Base-by-base conservation (phyloP, 2,113 vertebrate species). In the Morone chrysops region DNA sequence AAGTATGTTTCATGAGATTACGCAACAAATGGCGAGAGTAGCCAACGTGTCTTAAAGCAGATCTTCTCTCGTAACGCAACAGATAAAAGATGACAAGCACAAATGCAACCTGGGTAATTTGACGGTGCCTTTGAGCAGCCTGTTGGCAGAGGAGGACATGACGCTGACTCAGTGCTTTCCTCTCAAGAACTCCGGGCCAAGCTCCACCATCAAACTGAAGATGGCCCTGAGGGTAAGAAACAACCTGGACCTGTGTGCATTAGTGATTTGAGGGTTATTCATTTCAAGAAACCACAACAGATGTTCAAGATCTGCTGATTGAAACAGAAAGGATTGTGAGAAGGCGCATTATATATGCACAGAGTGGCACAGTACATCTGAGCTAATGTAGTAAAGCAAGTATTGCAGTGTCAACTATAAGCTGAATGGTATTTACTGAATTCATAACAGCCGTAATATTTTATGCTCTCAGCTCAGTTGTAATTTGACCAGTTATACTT, bases 31-130 rank as follows among this genome's bases (percentile, higher is more conserved):
- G 17, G 22, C 18, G 6, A 1, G 25, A 70, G 22, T 9, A 22
- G 16, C 31, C 57, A 60, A 73, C 53, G 25, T 45, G 40, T 25
- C 20, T 51, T 36, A 81, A 53, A 67, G 31, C 62, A 38, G 7
- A 47, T 78, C 8, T 12, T 14, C 47, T 61, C 10, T 43, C 48
- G 63, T 4, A n/a, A 50, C 63, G 2, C 22, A 51, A 31, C 94
- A 99, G 98, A 96, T 99, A 60, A 97, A 94, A 81, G 98, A 99
- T 9, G 96, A 97, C 80, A 97, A 98, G 75, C 97, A 97, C 84
- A 98, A 98, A 68, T 98, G 97, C 90, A 96, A 96, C 10, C 94
- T 99, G 93, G 98, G 98, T 74, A 97, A 89, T 66, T 70, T 98
- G 85, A 94, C 88, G 43, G 90, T 99, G 89, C 96, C 97, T 43